Evolutionary conservation across 2,888 invertebrate species (phyloP).

Genomic region (Argyresthia goedartella): DNA sequence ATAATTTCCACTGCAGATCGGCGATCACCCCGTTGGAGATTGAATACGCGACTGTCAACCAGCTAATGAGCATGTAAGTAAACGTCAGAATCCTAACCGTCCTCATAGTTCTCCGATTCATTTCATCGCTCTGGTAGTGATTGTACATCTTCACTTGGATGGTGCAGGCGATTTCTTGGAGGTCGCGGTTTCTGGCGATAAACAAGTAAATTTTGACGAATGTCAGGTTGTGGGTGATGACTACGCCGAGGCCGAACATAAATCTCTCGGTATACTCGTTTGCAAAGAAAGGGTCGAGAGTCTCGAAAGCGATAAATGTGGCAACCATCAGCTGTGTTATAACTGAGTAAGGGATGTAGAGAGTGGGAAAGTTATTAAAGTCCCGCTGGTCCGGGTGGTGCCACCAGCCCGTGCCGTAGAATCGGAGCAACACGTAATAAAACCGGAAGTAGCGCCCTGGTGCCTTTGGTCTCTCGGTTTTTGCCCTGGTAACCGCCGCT

Average conservation of each 20-base stretch:
- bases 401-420: conserved; percentile 60
- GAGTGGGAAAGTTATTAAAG: conserved; percentile 43
- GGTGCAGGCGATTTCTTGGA: conserved; percentile 48
- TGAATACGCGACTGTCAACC: conserved; percentile 53
- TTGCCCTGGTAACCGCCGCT: too few species aligned
- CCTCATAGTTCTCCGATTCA: conserved; percentile 35
- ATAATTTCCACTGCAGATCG: conserved; percentile 45
- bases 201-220: conserved; percentile 54
- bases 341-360: conserved; percentile 50
- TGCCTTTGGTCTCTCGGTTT: too few species aligned
- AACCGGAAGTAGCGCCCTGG: conserved; percentile 43
- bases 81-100: conserved; percentile 40
- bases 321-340: conserved; percentile 53
- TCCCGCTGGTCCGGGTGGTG: conserved; percentile 52
- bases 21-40: conserved; percentile 47
- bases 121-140: conserved; percentile 45
- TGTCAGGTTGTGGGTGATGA: conserved; percentile 57
- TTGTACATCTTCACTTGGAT: conserved; percentile 42
- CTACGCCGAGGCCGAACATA: conserved; percentile 62
- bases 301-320: conserved; percentile 54
- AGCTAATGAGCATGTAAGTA: conserved; percentile 51
- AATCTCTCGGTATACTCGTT: conserved; percentile 55
- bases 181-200: conserved; percentile 46
- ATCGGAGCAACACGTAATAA: conserved; percentile 44
- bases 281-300: conserved; percentile 57